Conservation (phyloP, 2,113 vertebrate species). For the Natator depressus region DNA sequence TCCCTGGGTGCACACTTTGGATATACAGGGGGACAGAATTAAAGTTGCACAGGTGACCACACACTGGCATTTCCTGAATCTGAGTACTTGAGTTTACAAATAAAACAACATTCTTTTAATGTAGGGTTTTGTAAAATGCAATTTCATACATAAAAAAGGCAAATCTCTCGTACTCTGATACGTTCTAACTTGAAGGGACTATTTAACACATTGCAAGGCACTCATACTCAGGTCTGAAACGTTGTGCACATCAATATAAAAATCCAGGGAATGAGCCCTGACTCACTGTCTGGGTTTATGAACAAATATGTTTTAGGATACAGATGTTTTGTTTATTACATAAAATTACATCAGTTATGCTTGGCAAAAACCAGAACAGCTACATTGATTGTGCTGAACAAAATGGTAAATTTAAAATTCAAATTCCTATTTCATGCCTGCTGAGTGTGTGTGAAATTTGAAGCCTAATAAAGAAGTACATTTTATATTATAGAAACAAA, state of each 20-base stretch:
- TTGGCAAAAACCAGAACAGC: background rate
- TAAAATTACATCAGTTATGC: background rate
- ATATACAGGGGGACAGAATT: fast-evolving
- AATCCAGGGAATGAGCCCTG: constrained; percentile 11
- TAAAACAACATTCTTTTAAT: background rate
- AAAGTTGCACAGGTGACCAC: background rate
- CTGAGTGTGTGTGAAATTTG: background rate
- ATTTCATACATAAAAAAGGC: background rate
- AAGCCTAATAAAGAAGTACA: background rate
- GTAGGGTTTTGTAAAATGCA: background rate
- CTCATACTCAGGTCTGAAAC: background rate
- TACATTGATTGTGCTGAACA: background rate
- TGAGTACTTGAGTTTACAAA: background rate
- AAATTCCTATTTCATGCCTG: background rate
- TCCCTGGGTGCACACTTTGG: background rate
- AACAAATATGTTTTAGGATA: background rate
- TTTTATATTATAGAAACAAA: background rate
- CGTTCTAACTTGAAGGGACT: constrained; percentile 5
- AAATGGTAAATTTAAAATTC: background rate
- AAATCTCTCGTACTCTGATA: background rate
- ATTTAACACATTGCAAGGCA: background rate
- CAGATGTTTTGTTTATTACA: background rate
- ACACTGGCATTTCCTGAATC: background rate
- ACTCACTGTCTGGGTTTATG: constrained; percentile 1
- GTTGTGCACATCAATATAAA: constrained; percentile 13